Conservation (phyloP, 2,888 invertebrate species). For the Watsonalla binaria region DNA sequence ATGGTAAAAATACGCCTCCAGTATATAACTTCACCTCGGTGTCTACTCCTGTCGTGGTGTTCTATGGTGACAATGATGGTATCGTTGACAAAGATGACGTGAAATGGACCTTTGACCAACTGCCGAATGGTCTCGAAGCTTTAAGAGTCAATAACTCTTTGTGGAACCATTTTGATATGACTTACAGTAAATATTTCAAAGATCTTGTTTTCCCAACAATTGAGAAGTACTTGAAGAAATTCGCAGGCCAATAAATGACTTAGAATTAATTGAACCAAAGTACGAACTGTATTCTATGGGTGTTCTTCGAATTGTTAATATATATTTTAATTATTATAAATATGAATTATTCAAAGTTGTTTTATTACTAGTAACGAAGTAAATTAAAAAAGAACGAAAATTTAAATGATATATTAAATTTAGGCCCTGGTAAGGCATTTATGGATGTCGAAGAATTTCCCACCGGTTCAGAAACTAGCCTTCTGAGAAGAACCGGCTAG, state of each 20-base stretch:
- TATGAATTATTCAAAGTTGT: too few relatives aligned
- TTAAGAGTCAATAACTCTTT: conserved; percentile 73
- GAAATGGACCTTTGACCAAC: conserved; percentile 60
- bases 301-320: too few relatives aligned
- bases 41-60: conserved; percentile 38
- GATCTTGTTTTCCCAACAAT: conserved; percentile 28
- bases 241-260: not conserved
- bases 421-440: too few relatives aligned
- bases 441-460: too few relatives aligned
- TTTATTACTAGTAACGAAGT: too few relatives aligned
- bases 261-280: too few relatives aligned
- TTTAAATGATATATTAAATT: too few relatives aligned
- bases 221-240: conserved; percentile 54
- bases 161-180: conserved; percentile 35
- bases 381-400: too few relatives aligned
- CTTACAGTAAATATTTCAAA: conserved; percentile 19
- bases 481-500: too few relatives aligned
- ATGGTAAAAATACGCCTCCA: conserved; percentile 44
- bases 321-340: not conserved
- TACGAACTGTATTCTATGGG: too few relatives aligned
- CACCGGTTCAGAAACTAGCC: too few relatives aligned
- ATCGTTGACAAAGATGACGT: conserved; percentile 80
- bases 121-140: conserved; percentile 78
- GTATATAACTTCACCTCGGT: conserved; percentile 43
- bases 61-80: conserved; percentile 72